Conservation (phyloP, 2,888 invertebrate genomes). For the Sarcophaga caerulescens region DNA sequence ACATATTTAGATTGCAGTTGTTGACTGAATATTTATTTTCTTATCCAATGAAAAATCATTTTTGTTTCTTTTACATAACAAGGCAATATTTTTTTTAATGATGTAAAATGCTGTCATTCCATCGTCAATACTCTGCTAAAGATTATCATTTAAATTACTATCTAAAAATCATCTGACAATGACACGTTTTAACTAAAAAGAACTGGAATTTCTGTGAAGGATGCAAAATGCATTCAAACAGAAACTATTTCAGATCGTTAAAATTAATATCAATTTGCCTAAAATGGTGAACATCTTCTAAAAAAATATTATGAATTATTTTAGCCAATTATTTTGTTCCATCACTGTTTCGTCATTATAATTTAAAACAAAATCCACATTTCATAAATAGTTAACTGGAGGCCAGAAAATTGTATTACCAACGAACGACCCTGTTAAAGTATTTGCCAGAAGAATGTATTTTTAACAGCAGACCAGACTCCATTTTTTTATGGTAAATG, state of each 20-base stretch:
- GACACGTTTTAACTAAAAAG: not conserved
- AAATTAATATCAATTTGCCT: not conserved
- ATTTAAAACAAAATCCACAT: not conserved
- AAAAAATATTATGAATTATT: too few relatives aligned
- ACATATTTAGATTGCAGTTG: too few relatives aligned
- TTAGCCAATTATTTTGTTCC: too few relatives aligned
- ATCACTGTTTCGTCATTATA: not conserved
- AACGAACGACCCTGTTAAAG: slow-evolving; percentile 38
- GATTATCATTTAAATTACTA: too few relatives aligned
- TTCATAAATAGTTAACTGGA: slow-evolving; percentile 1
- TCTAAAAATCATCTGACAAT: too few relatives aligned
- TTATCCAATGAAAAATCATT: too few relatives aligned
- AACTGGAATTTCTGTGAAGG: not conserved
- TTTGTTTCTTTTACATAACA: too few relatives aligned
- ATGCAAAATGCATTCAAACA: not conserved
- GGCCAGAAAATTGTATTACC: slow-evolving; percentile 42
- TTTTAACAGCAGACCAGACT: not conserved
- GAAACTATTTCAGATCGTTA: not conserved
- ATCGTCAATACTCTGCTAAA: too few relatives aligned
- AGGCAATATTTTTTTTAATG: too few relatives aligned
- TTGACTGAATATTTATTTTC: too few relatives aligned
- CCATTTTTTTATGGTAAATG: slow-evolving; percentile 29
- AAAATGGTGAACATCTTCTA: not conserved
- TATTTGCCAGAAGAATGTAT: slow-evolving; percentile 36
- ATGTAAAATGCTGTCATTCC: too few relatives aligned